Conservation (phyloP, 2,113 vertebrate genomes). For the Pterocles gutturalis region DNA sequence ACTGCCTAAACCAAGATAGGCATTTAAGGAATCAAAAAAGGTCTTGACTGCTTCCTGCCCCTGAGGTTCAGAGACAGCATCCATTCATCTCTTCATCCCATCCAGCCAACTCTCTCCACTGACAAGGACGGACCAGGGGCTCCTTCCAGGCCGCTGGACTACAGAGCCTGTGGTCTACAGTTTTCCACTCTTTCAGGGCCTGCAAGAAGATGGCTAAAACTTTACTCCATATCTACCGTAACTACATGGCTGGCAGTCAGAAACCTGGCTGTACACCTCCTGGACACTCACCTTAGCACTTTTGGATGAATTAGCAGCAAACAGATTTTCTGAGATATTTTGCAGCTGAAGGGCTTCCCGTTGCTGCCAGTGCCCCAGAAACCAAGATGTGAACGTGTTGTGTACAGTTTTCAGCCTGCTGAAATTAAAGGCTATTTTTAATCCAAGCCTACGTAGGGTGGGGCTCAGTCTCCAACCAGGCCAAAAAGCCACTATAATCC, state of each 20-base stretch:
- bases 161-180: neutral
- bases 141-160: neutral
- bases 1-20: neutral
- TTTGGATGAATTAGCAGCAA: neutral
- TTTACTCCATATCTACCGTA: neutral
- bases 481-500: conserved; percentile 77
- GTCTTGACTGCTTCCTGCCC: neutral
- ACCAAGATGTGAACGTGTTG: neutral
- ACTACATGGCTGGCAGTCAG: neutral
- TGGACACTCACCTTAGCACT: neutral
- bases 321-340: neutral
- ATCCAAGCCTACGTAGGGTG: conserved; percentile 73
- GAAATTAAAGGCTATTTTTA: conserved; percentile 76
- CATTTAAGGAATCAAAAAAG: neutral
- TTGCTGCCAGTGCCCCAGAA: neutral
- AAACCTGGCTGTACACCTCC: neutral
- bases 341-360: neutral
- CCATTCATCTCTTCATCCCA: neutral
- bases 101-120: neutral
- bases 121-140: neutral
- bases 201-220: neutral
- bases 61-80: neutral
- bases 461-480: conserved; percentile 66
- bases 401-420: conserved; percentile 54
- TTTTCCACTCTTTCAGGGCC: neutral